phyloP scores from a whole-genome alignment of 1,140 invertebrate species.

The Sycophila sp. region DNA sequence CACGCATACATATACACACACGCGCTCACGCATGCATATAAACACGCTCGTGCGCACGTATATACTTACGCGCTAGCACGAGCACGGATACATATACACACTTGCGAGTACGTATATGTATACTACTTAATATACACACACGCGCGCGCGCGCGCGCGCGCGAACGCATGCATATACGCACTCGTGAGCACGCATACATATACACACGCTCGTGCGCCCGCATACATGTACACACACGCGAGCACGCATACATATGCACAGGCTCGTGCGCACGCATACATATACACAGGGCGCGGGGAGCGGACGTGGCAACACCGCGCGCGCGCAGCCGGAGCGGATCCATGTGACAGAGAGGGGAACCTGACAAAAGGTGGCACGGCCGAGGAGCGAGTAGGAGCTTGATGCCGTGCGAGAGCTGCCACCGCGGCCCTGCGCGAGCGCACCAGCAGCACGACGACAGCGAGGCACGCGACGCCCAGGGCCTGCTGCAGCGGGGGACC shows the following conservation, averaged over 20 bases:
- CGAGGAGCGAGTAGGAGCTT: conserved; percentile 47
- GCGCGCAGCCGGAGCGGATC: conserved; percentile 41
- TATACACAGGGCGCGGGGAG: neutral
- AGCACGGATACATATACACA: neutral
- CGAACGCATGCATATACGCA: neutral
- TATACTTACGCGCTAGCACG: too few species aligned
- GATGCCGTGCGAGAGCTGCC: conserved; percentile 22
- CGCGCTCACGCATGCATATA: neutral
- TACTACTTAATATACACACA: too few species aligned
- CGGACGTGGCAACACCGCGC: conserved; percentile 26
- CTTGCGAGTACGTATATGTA: neutral
- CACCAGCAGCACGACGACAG: neutral
- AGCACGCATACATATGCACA: neutral
- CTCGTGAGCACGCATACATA: neutral
- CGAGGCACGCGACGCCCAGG: neutral
- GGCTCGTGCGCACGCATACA: neutral
- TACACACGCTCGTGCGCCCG: neutral
- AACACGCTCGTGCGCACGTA: too few species aligned
- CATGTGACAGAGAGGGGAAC: conserved; percentile 65
- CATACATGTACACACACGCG: neutral
- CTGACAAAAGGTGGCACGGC: conserved; percentile 52
- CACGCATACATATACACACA: neutral
- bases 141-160: too few species aligned
- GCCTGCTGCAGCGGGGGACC: neutral
- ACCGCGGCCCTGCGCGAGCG: conserved; percentile 40